phyloP scores from a whole-genome alignment of 2,888 invertebrate species.

The Melieria crassipennis region DNA sequence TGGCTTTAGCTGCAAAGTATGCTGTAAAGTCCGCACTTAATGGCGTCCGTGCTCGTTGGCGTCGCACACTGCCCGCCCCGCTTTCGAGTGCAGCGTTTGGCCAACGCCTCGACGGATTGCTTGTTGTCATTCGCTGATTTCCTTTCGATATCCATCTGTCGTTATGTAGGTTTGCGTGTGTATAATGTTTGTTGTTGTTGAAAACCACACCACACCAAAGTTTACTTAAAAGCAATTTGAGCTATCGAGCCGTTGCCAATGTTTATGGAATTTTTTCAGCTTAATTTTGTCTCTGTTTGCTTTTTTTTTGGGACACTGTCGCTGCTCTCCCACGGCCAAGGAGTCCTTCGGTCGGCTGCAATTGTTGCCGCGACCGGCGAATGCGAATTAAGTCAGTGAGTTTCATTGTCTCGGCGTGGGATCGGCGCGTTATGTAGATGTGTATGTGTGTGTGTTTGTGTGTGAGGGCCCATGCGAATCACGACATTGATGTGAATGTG shows the following conservation, averaged over 20 bases:
- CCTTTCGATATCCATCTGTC: constrained; percentile 21
- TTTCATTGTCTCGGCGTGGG: too few species aligned
- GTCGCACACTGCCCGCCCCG: not conserved
- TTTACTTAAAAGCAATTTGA: constrained; percentile 43
- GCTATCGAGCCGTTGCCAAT: constrained; percentile 36
- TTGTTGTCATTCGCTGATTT: constrained; percentile 16
- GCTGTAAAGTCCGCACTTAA: not conserved
- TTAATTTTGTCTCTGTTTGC: not conserved
- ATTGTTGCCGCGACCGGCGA: too few species aligned
- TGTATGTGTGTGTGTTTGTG: not conserved
- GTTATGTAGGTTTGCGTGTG: too few species aligned
- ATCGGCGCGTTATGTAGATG: too few species aligned
- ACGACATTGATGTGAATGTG: too few species aligned
- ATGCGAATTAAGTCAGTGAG: too few species aligned
- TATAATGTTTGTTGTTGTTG: constrained; percentile 24
- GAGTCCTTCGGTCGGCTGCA: too few species aligned
- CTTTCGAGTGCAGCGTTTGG: not conserved
- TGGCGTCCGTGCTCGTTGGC: constrained; percentile 10
- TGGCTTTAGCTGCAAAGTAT: too few species aligned
- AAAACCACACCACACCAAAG: constrained; percentile 38
- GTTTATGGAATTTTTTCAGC: constrained; percentile 28
- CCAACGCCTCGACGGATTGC: not conserved
- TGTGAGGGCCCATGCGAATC: too few species aligned
- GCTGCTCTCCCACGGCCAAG: too few species aligned
- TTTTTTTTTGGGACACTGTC: not conserved